Conservation (phyloP, 2,888 invertebrate genomes). For the Cynaeus angustus region DNA sequence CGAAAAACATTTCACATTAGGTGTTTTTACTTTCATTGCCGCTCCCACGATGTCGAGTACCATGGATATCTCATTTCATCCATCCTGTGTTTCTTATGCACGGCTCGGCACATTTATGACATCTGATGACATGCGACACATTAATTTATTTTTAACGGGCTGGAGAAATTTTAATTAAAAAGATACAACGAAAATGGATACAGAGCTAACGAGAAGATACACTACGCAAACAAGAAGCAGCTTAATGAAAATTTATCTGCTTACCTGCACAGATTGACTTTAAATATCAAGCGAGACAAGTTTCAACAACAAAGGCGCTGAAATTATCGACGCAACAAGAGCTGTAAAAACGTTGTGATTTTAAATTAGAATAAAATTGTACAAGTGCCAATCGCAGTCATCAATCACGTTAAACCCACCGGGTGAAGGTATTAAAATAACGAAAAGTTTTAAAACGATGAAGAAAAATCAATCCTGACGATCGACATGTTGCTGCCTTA, state of each 20-base stretch:
- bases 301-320: no score
- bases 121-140: constrained; percentile 39
- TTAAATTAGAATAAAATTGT: no score
- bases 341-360: no score
- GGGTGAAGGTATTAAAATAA: no score
- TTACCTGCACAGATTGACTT: neutral
- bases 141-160: constrained; percentile 39
- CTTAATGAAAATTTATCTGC: constrained; percentile 17
- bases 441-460: constrained; percentile 26
- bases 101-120: constrained; percentile 37
- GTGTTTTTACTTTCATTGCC: constrained; percentile 33
- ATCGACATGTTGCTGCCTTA: constrained; percentile 23
- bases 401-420: constrained; percentile 40
- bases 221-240: neutral
- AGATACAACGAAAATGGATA: neutral
- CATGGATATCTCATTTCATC: constrained; percentile 43
- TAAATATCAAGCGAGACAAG: no score
- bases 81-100: constrained; percentile 44
- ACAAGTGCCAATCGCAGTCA: no score
- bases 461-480: constrained; percentile 24
- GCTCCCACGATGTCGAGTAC: constrained; percentile 44
- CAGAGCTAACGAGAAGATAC: neutral
- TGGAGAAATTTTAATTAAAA: constrained; percentile 8
- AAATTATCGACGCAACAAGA: no score
- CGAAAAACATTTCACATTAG: constrained; percentile 10